Conservation (phyloP, 2,113 vertebrate genomes). For the Acrocephalus kingi region DNA sequence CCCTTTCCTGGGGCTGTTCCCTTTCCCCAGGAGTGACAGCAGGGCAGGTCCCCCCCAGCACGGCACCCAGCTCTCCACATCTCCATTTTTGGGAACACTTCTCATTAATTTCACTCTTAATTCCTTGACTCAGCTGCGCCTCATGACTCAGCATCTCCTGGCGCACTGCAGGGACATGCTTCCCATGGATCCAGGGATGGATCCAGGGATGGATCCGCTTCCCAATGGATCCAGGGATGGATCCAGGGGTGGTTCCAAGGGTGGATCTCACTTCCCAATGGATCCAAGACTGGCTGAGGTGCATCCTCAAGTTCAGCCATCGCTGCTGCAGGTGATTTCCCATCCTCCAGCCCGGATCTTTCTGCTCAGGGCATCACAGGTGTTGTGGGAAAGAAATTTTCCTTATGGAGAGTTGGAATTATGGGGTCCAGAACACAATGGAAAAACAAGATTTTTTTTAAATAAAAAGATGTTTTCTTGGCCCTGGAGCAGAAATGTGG, state of each 20-base stretch:
- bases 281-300: neutral
- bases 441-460: neutral
- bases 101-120: neutral
- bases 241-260: too few species aligned
- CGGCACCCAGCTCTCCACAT: neutral
- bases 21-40: neutral
- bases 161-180: accelerated
- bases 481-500: neutral
- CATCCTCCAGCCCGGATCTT: neutral
- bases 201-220: neutral
- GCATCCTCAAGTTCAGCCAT: neutral
- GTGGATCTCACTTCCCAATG: too few species aligned
- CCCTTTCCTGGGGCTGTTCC: neutral
- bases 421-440: accelerated
- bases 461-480: neutral
- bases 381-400: neutral
- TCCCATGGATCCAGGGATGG: neutral
- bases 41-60: neutral
- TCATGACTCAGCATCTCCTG: neutral
- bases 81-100: constrained; percentile 37
- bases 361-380: neutral
- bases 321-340: neutral
- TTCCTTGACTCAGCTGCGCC: neutral
- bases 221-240: neutral
- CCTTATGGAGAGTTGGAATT: neutral